Base-by-base conservation (phyloP, 2,888 invertebrate species). In the Bhutanitis thaidina region DNA sequence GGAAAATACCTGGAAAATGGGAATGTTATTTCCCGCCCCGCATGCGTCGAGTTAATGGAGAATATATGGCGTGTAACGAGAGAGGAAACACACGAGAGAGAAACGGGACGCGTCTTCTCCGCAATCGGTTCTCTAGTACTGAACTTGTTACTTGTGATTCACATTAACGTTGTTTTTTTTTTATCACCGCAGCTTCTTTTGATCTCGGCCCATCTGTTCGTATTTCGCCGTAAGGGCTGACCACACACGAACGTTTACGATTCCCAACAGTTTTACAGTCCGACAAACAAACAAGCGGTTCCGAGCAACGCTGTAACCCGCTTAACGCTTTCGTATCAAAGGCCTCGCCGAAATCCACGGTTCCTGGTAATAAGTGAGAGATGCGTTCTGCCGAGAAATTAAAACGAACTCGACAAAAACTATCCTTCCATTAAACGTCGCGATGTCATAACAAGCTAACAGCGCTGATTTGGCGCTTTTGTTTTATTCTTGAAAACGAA, bases 201-300 rank as follows among this genome's bases (percentile, higher is more conserved):
- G 89, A 89, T 88, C 77, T 87, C 77, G 56, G 68, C 69, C 80
- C 89, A 88, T 88, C 89, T 88, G 89, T 79, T 77, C 77, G 69
- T 77, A 81, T 78, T 87, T 89, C 89, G 87, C 80, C 83, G 88
- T 89, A 89, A 89, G 88, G 84, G 82, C 82, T 81, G 88, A 78
- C 89, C 88, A 89, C 89, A 88, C 89, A 86, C 88, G 86, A 79
- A 58, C 78, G 83, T 88, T 87, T 89, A 88, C 87, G 80, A 77
- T 77, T 77, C 80, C 68, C 79, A 80, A 80, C 86, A 77, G 83
- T 86, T 88, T 87, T 83, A 88, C 84, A 79, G 71, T 71, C 74
- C 64, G 74, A 81, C 85, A 89, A 89, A 88, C 87, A 88, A 88
- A 88, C 87, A 89, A 43, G 71, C 77, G 76, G 77, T 88, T 89